Base-by-base conservation (phyloP, 92 coral and sea anemone species). In the Epizoanthus stellaris region DNA sequence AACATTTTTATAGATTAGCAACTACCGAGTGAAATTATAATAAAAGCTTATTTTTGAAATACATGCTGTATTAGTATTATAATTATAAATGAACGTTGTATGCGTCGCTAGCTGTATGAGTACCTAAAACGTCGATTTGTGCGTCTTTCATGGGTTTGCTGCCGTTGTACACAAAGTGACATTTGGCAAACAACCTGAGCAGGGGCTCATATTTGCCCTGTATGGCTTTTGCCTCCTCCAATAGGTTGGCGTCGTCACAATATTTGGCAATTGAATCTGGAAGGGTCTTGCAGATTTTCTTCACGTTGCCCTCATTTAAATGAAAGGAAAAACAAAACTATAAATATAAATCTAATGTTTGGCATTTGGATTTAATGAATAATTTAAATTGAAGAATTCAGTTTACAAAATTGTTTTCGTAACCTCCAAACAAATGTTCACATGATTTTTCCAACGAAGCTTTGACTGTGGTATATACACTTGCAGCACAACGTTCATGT, bases 241-340 rank as follows among this genome's bases (percentile, higher is more conserved):
- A 3, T 12, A 63, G 68, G 12, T 30, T 63, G 68, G 68, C 36
- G 61, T 63, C 68, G 30, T 63, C 68, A 16, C 30, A 19, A 16
- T 63, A 20, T 63, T 65, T 65, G 70, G 70, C 39, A 5, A 65
- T 25, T 23, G 70, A 23, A 65, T 65, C 70, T 65, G 70, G 70
- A 7, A 65, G 43, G 70, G 70, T 65, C 70, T 65, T 65, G 70
- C 70, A 65, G 70, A 65, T 65, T 30, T 65, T 65, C 70, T 65
- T 65, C 39, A 23, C 25, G 43, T 65, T 65, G 16, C 0, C 70
- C 70, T 65, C 70, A 43, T 65, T 65, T 65, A 23, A 65, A 65
- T 65, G 70, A 65, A 65, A 65, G 70, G 70, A 25, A 65, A 65
- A 65, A 65, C 16, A 65, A 65, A 25, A 5, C 70, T 62, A 16